phyloP scores from a whole-genome alignment of 2,797 vertebrate genomes.

The Fratercula arctica region DNA sequence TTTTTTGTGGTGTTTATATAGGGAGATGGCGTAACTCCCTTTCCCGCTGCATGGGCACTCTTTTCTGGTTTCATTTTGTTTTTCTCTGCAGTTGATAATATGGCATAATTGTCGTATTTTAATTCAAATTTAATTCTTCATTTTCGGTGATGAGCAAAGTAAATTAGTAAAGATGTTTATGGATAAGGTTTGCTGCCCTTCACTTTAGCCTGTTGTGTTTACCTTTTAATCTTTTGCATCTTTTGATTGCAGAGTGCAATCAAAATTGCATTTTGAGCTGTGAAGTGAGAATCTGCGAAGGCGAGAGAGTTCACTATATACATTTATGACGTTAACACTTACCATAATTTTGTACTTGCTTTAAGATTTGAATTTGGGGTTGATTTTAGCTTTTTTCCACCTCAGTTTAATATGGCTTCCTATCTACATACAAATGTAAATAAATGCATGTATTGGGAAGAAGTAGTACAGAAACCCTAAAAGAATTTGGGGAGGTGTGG shows the following conservation, averaged over 20 bases:
- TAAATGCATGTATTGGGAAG: neutral
- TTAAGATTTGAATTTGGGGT: neutral
- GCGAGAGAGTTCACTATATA: neutral
- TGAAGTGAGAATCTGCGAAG: neutral
- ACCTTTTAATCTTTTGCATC: neutral
- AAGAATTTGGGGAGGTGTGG: neutral
- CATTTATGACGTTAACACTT: neutral
- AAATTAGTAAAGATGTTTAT: neutral
- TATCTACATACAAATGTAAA: neutral
- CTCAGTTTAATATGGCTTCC: neutral
- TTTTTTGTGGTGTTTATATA: neutral
- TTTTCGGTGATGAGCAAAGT: neutral
- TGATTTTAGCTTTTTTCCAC: neutral
- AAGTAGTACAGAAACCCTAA: neutral
- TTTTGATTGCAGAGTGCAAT: neutral
- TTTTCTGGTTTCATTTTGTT: neutral
- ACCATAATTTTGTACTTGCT: neutral
- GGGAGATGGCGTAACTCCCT: neutral
- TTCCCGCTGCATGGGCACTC: neutral
- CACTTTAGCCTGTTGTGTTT: neutral
- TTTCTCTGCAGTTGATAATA: neutral
- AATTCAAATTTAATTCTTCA: neutral
- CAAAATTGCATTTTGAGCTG: neutral
- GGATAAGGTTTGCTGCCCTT: neutral
- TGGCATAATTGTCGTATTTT: neutral